Base-by-base conservation (phyloP, 2,113 vertebrate genomes). In the Pardalotus punctatus region DNA sequence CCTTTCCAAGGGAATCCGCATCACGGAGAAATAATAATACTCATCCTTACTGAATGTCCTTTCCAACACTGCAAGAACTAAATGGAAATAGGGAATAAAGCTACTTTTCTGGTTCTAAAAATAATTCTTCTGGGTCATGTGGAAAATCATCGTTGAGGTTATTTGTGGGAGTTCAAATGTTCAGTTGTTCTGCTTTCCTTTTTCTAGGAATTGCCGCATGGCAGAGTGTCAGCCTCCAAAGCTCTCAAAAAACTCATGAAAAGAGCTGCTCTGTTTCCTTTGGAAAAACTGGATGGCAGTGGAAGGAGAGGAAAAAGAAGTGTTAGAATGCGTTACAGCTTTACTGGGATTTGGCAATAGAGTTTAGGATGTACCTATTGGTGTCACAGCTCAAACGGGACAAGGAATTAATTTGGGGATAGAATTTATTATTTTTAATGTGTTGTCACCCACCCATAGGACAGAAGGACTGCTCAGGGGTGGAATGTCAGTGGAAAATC, bases 81-180 rank as follows among this genome's bases (percentile, higher is more conserved):
- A 88, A 42, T 94, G 94, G 88, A 96, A 96, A 96, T 53, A 83
- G 71, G 88, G 92, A 64, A 83, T 81, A 88, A 86, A 90, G 58
- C 88, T 81, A 29, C 93, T 93, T 95, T 83, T 58, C 90, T 95
- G 76, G 8, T 86, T 81, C 96, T 95, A 96, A 96, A 96, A 95
- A 93, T 95, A 95, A 96, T 93, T 66, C 70, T 90, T 88, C 67
- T 95, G 82, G 76, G 79, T 96, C 93, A 94, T 96, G 90, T 88
- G 96, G 94, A 96, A 96, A 95, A 96, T 96, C 56, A 19, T 82
- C 40, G 54, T 50, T 60, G 62, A 94, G 67, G 79, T 93, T 92
- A 83, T 95, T 97, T 96, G 93, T 81, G 76, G 93, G 90, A 95
- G 93, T 96, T 97, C 96, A 95, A 90, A 94, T 93, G 94, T 96